Evolutionary conservation across 2,888 invertebrate species (phyloP), one percentile per base, ranked within the genome.

Genomic region (Pasiphila rectangulata): DNA sequence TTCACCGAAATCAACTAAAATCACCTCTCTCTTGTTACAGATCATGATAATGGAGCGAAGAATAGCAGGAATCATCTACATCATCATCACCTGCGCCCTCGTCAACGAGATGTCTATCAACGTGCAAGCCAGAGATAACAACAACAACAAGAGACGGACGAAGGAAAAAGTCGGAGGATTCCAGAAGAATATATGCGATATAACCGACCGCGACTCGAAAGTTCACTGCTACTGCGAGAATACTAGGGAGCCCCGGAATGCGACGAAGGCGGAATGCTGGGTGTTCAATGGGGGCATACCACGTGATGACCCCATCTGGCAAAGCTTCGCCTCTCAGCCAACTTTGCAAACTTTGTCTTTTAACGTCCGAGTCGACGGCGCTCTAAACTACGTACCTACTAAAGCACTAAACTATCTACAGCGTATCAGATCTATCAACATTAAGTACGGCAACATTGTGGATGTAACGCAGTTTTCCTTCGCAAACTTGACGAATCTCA

Each of bases 261-360:
- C 93, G 13, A 92, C 93, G 29, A 92, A 93, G 61, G 94, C 93
- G 34, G 94, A 94, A 76, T 96, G 96, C 74, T 92, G 93, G 92
- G 91, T 95, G 32, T 93, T 94, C 79, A 92, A 91, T 59, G 90
- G 90, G 25, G 92, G 92, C 29, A 90, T 94, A 67, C 90, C 91
- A 4, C 90, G 90, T 48, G 93, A 93, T 60, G 93, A 94, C 71
- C 90, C 91, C 53, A 90, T 94, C 63, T 95, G 95, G 95, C 91
- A 91, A 56, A 90, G 93, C 67, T 94, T 95, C 76, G 89, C 91
- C 13, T 93, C 93, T 20, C 95, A 95, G 75, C 92, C 92, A 35
- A 90, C 91, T 63, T 77, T 95, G 57, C 90, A 92, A 67, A 92
- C 92, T 74, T 89, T 95, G 61, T 92, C 92, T 65, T 92, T 95